Evolutionary conservation across 1,140 invertebrate genomes (phyloP).

Genomic region (Dendrolimus kikuchii): DNA sequence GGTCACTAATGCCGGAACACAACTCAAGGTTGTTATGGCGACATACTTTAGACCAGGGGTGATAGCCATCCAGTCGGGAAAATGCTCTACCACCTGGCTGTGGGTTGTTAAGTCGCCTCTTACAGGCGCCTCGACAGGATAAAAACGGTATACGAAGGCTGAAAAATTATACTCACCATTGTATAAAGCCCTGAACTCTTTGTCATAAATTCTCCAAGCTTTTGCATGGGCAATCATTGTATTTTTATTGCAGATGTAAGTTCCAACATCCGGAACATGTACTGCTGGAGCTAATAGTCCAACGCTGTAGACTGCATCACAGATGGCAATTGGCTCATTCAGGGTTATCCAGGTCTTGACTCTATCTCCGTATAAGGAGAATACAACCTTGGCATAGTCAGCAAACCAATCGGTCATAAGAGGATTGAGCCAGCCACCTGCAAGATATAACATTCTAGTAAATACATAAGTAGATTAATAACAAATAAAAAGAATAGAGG

Average conservation of each 20-base stretch:
- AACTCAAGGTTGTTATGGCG: too few relatives aligned
- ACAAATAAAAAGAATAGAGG: neutral
- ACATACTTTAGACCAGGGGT: too few relatives aligned
- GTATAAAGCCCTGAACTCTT: slow-evolving; percentile 21
- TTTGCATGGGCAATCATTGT: slow-evolving; percentile 72
- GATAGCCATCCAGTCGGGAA: too few relatives aligned
- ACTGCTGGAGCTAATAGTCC: slow-evolving; percentile 57
- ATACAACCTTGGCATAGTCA: slow-evolving; percentile 74
- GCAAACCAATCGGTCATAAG: slow-evolving; percentile 73
- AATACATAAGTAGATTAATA: too few relatives aligned
- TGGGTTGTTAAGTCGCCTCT: too few relatives aligned
- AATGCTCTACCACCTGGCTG: too few relatives aligned
- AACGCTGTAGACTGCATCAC: slow-evolving; percentile 66
- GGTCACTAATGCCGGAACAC: too few relatives aligned
- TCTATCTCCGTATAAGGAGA: slow-evolving; percentile 73
- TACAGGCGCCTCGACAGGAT: too few relatives aligned
- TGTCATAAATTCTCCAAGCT: slow-evolving; percentile 73
- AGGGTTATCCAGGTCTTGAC: slow-evolving; percentile 78
- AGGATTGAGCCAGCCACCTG: slow-evolving; percentile 73
- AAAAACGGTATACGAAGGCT: too few relatives aligned
- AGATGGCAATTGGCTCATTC: slow-evolving; percentile 76
- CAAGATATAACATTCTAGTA: neutral
- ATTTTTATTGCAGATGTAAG: slow-evolving; percentile 70
- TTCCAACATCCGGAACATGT: slow-evolving; percentile 48
- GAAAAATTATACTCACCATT: slow-evolving; percentile 26